phyloP scores from a whole-genome alignment of 2,888 invertebrate species.

The Charanyca ferruginea region DNA sequence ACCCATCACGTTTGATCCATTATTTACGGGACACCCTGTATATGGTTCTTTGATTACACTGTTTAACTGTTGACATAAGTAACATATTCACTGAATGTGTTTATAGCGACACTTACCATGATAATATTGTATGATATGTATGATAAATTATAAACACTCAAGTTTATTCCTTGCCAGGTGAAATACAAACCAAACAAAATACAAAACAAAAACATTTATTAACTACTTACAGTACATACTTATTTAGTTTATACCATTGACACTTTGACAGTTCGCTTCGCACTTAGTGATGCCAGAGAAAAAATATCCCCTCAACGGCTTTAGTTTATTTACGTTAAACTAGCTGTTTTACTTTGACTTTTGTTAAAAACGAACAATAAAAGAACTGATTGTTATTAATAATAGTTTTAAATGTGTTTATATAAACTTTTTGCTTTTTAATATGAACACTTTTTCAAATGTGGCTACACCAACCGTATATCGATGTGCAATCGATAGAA shows the following conservation, averaged over 20 bases:
- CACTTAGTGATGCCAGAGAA: constrained; percentile 2
- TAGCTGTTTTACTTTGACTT: neutral
- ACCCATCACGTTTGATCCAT: too few relatives aligned
- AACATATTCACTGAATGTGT: neutral
- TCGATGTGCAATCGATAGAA: neutral
- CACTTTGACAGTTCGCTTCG: too few relatives aligned
- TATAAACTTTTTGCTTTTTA: neutral
- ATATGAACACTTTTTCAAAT: neutral
- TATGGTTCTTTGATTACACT: neutral
- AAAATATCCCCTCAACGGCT: neutral
- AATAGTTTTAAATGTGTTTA: neutral
- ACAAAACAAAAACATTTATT: neutral
- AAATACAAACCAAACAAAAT: neutral
- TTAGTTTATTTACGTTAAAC: neutral
- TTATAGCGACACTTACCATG: too few relatives aligned
- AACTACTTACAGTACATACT: too few relatives aligned
- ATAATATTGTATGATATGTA: neutral
- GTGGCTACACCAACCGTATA: neutral
- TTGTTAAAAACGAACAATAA: neutral
- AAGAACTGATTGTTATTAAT: neutral
- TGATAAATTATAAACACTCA: too few relatives aligned
- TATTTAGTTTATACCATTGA: neutral
- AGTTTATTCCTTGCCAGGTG: too few relatives aligned
- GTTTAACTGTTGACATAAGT: neutral
- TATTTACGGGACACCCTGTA: too few relatives aligned